Conservation (phyloP, 30 jellyfish, hydroid and myxozoan genomes). For the Hydra vulgaris region DNA sequence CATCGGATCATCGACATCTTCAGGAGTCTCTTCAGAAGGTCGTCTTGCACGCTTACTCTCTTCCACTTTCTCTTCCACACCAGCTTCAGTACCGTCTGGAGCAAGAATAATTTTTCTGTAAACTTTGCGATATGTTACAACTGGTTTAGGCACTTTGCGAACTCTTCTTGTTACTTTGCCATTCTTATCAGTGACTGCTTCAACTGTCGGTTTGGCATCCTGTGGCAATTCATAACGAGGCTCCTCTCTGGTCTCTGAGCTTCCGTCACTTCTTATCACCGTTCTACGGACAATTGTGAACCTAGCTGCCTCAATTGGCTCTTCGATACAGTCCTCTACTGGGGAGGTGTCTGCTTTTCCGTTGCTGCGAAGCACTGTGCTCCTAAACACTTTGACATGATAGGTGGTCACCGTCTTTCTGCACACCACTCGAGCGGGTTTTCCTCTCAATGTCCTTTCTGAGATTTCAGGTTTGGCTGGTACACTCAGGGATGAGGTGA, state of each 20-base stretch:
- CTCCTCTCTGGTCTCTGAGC: constrained; percentile 35
- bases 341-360: constrained; percentile 44
- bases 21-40: constrained; percentile 21
- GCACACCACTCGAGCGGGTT: neutral
- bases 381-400: constrained; percentile 59
- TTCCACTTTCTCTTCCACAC: constrained; percentile 47
- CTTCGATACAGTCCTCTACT: constrained; percentile 48
- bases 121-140: constrained; percentile 40
- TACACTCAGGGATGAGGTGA: constrained; percentile 46
- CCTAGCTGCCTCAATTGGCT: constrained; percentile 52
- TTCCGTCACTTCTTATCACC: constrained; percentile 30
- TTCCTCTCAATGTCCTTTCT: constrained; percentile 34
- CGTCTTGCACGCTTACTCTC: constrained; percentile 11
- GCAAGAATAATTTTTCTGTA: constrained; percentile 44
- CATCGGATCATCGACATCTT: constrained; percentile 5
- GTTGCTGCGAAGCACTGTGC: constrained; percentile 25
- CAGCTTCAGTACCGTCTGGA: constrained; percentile 45
- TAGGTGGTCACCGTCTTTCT: constrained; percentile 32
- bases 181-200: constrained; percentile 44
- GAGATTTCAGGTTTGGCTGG: constrained; percentile 46
- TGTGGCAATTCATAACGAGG: constrained; percentile 71
- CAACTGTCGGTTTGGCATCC: constrained; percentile 43
- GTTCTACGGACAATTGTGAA: constrained; percentile 43
- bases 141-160: constrained; percentile 35
- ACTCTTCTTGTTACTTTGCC: constrained; percentile 47